These are phyloP conservation scores for Ophiodon elongatus DNA, from an alignment of 2,113 vertebrate genomes.

Conservation along the genomic window DNA sequence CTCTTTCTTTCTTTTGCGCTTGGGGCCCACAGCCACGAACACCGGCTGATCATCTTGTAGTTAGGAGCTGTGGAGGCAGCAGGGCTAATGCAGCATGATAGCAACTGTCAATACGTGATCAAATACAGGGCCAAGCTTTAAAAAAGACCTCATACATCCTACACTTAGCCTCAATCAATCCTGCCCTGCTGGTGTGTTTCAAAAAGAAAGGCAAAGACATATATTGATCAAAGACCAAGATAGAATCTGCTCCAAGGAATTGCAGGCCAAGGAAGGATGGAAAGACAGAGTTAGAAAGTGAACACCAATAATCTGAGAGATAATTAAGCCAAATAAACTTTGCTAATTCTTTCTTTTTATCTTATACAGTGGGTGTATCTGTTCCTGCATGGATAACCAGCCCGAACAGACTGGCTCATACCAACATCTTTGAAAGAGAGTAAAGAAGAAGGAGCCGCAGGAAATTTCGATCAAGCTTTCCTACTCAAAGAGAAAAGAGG, in stretches of 20 bases:
- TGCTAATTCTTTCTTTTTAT: background rate
- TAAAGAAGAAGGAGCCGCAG: background rate
- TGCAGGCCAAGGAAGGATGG: slow-evolving; percentile 29
- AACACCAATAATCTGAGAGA: slow-evolving; percentile 7
- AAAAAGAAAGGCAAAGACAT: slow-evolving; percentile 53
- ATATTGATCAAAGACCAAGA: slow-evolving; percentile 71
- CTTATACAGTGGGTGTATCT: background rate
- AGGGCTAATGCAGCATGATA: slow-evolving; percentile 58
- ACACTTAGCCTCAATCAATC: slow-evolving; percentile 72
- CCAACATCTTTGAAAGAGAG: background rate
- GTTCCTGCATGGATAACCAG: background rate
- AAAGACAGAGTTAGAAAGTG: background rate
- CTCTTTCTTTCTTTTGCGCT: slow-evolving; percentile 26
- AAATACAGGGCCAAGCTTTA: slow-evolving; percentile 55
- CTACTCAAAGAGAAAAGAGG: background rate
- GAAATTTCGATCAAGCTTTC: background rate
- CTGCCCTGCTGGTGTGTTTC: slow-evolving; percentile 49
- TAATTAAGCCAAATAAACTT: slow-evolving; percentile 40
- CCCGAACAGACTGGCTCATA: background rate
- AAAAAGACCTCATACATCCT: slow-evolving; percentile 56
- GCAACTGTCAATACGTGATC: slow-evolving; percentile 70
- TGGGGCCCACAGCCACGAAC: slow-evolving; percentile 48
- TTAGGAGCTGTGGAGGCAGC: slow-evolving; percentile 48
- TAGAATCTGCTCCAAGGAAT: slow-evolving; percentile 55
- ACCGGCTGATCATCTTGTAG: slow-evolving; percentile 55